phyloP scores from a whole-genome alignment of 2,797 vertebrate species.

The Lepus oiostolus region DNA sequence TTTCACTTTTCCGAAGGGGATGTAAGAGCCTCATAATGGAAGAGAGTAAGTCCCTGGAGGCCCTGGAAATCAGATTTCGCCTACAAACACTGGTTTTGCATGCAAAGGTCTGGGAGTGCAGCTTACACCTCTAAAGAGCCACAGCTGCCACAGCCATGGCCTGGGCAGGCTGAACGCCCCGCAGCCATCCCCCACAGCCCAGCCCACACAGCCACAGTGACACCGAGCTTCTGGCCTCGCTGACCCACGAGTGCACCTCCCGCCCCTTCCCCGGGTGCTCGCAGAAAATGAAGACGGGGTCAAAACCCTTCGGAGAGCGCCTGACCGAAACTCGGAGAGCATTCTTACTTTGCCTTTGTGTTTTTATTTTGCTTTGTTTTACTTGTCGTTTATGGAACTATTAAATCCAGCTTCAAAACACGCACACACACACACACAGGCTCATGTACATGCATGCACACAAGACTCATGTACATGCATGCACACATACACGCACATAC shows the following conservation, averaged over 20 bases:
- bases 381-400: background rate
- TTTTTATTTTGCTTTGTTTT: background rate
- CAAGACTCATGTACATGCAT: too few relatives aligned
- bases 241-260: fast-evolving
- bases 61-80: background rate
- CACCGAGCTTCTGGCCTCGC: background rate
- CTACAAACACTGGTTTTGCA: too few relatives aligned
- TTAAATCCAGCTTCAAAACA: background rate
- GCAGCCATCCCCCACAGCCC: background rate
- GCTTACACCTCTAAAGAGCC: background rate
- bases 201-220: background rate
- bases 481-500: background rate
- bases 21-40: background rate
- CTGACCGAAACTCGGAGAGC: background rate
- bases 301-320: background rate
- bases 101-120: background rate
- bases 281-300: background rate
- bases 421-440: background rate
- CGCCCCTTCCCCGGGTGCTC: background rate
- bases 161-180: background rate
- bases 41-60: too few relatives aligned
- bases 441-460: too few relatives aligned
- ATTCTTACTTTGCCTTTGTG: background rate
- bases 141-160: background rate
- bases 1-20: background rate